Conservation (phyloP, 2,113 vertebrate genomes). For the Narcine bancroftii region DNA sequence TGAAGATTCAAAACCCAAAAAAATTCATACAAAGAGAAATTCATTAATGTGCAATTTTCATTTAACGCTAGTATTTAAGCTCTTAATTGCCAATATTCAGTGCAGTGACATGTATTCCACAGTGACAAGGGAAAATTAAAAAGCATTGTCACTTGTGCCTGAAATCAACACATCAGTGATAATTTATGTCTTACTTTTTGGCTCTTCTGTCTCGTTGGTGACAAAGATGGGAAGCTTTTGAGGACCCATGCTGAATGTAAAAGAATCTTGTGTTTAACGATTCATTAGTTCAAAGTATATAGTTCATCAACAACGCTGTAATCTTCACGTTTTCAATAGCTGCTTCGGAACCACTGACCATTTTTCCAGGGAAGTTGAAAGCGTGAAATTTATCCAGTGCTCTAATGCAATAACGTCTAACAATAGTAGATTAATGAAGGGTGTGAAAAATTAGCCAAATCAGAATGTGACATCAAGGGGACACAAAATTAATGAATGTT, state of each 20-base stretch:
- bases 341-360: not conserved
- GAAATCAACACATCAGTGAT: not conserved
- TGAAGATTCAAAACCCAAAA: not conserved
- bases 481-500: slow-evolving; percentile 34
- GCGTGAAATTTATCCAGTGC: slow-evolving; percentile 15
- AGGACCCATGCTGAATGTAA: not conserved
- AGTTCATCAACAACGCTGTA: not conserved
- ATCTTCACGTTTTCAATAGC: not conserved
- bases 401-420: not conserved
- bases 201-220: not conserved
- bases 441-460: slow-evolving; percentile 35
- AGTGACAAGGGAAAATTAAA: not conserved
- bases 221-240: not conserved
- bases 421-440: slow-evolving; percentile 4
- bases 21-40: not conserved
- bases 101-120: not conserved
- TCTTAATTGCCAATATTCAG: not conserved
- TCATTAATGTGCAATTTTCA: not conserved
- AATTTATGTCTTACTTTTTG: not conserved
- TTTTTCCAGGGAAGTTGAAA: not conserved
- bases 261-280: not conserved
- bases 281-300: slow-evolving; percentile 31
- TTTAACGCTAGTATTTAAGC: not conserved
- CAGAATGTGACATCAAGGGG: slow-evolving; percentile 24
- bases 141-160: not conserved